Conservation (phyloP, 2,113 vertebrate genomes). For the Porphyrio hochstetteri region DNA sequence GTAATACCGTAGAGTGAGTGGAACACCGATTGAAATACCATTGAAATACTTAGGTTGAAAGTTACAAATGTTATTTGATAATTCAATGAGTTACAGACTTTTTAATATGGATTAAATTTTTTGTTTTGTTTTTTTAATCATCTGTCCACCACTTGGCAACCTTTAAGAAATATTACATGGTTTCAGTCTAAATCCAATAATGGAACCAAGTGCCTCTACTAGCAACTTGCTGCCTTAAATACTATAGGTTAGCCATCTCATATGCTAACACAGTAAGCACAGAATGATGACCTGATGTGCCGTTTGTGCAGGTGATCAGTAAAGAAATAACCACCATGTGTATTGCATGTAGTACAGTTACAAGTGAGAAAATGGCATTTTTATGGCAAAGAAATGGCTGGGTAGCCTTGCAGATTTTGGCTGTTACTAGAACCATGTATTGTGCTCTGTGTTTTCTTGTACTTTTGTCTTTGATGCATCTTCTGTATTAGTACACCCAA, state of each 20-base stretch:
- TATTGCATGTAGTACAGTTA: background rate
- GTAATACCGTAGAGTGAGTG: background rate
- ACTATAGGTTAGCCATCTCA: background rate
- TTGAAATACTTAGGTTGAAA: background rate
- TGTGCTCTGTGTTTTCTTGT: background rate
- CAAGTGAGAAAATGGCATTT: background rate
- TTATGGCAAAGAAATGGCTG: background rate
- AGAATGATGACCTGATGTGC: background rate
- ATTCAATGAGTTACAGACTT: background rate
- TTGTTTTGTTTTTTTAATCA: background rate
- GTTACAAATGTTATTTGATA: background rate
- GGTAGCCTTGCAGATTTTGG: background rate
- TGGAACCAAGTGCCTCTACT: background rate
- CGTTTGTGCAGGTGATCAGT: background rate
- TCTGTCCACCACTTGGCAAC: background rate
- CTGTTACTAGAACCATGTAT: background rate
- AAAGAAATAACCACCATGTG: accelerated
- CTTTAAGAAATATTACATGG: background rate
- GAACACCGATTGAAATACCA: background rate
- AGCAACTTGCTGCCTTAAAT: background rate
- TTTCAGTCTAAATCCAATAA: background rate
- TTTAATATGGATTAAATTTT: background rate
- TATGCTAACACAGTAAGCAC: background rate
- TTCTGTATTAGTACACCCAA: background rate
- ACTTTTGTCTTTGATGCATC: background rate